Evolutionary conservation across 2,797 vertebrate species (phyloP).

Genomic region (Sebastes cheni): DNA sequence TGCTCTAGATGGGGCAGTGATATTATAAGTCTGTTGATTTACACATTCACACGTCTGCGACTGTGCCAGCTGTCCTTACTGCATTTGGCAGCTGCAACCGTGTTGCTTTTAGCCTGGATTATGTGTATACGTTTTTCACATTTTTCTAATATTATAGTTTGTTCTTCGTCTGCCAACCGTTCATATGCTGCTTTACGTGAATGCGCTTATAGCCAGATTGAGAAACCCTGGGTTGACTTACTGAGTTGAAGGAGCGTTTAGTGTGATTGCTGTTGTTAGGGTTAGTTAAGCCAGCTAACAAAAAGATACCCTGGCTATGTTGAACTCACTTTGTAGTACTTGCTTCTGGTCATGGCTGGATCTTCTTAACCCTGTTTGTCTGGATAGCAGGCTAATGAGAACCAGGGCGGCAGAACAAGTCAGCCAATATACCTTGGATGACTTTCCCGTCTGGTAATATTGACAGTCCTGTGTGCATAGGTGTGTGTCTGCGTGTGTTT

Average conservation of each 20-base stretch:
- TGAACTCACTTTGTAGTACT: not conserved
- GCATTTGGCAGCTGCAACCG: not conserved
- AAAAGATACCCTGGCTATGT: not conserved
- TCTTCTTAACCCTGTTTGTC: constrained; percentile 50
- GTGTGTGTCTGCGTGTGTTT: constrained; percentile 11
- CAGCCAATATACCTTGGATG: constrained; percentile 49
- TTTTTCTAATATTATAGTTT: not conserved
- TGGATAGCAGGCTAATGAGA: constrained; percentile 46
- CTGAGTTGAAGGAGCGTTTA: too few species aligned
- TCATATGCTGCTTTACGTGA: not conserved
- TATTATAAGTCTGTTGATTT: not conserved
- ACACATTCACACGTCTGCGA: not conserved
- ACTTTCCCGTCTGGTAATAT: constrained; percentile 47
- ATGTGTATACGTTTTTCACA: not conserved
- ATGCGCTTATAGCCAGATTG: too few species aligned
- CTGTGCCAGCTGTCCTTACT: not conserved
- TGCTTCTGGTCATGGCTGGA: constrained; percentile 10
- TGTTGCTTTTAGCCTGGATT: not conserved
- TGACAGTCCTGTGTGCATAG: constrained; percentile 21
- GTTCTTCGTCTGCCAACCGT: not conserved
- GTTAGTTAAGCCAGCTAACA: not conserved
- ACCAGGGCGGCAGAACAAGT: constrained; percentile 27
- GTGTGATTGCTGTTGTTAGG: not conserved
- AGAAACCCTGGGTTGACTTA: too few species aligned
- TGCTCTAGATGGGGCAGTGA: not conserved